These are phyloP conservation scores for Poecile montanus DNA, from an alignment of 2,797 vertebrate genomes.

Conservation along the genomic window DNA sequence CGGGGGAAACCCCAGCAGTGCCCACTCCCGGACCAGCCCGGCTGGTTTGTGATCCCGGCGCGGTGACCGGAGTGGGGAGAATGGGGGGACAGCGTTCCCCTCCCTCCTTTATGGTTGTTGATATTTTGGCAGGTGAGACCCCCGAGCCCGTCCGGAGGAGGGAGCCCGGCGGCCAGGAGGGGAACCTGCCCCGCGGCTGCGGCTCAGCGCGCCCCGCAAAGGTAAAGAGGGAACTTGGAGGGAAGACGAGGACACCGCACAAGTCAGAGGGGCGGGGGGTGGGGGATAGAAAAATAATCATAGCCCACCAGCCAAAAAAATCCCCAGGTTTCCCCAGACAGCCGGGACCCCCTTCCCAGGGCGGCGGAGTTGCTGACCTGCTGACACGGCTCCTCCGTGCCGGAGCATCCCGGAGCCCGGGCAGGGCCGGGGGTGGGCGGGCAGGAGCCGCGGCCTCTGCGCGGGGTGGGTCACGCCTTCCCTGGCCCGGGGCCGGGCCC, in stretches of 20 bases:
- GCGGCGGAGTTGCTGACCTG: background rate
- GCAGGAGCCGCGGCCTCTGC: background rate
- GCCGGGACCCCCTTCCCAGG: background rate
- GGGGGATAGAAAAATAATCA: background rate
- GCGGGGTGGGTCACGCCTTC: background rate
- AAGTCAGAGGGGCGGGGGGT: background rate
- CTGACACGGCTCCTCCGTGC: background rate
- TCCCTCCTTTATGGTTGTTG: background rate
- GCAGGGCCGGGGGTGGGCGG: background rate
- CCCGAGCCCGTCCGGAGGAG: background rate
- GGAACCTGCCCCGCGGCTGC: background rate
- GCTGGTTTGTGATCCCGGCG: no score
- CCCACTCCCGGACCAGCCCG: background rate
- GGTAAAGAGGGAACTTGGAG: background rate
- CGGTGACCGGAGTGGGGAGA: background rate
- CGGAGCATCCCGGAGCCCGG: background rate
- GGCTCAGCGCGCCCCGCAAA: background rate
- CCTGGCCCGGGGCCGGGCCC: background rate
- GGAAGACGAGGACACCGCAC: background rate
- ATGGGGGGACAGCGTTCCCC: background rate
- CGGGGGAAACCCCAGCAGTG: background rate
- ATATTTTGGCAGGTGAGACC: conserved; percentile 7
- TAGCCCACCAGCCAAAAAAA: background rate
- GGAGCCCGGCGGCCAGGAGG: background rate
- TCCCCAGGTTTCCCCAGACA: background rate